Conservation (phyloP, 2,113 vertebrate genomes). For the Passer montanus region DNA sequence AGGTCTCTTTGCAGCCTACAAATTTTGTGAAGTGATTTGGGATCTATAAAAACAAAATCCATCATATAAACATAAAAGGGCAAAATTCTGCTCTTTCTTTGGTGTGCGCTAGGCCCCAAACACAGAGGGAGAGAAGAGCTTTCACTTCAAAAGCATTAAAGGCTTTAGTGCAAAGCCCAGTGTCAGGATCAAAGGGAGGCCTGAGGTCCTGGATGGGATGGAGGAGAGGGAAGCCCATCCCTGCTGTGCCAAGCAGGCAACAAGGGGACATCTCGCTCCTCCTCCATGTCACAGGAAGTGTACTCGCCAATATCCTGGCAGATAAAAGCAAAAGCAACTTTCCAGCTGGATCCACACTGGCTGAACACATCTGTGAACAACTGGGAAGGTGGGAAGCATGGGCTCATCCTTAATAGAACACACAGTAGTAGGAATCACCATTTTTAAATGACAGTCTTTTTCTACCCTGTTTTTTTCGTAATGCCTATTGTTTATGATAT, state of each 20-base stretch:
- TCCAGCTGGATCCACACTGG: neutral
- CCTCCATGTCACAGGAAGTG: fast-evolving
- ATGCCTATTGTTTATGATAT: neutral
- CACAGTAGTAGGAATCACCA: neutral
- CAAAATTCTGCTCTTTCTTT: neutral
- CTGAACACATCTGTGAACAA: neutral
- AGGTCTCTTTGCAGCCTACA: neutral
- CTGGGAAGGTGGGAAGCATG: neutral
- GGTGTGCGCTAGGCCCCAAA: neutral
- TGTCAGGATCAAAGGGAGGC: neutral
- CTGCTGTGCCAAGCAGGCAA: neutral
- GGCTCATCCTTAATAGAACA: neutral
- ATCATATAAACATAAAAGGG: slow-evolving; percentile 3
- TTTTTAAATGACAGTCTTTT: neutral
- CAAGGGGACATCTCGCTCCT: neutral
- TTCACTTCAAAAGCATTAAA: slow-evolving; percentile 25
- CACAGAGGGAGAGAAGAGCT: neutral
- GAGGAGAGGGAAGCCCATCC: neutral
- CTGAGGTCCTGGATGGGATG: neutral
- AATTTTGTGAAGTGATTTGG: slow-evolving; percentile 22
- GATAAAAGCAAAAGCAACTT: neutral
- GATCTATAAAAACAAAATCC: slow-evolving; percentile 18
- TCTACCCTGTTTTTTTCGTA: neutral
- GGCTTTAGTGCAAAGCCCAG: neutral
- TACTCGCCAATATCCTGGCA: neutral